Base-by-base conservation (phyloP, 2,113 vertebrate species). In the Bolborhynchus lineola region DNA sequence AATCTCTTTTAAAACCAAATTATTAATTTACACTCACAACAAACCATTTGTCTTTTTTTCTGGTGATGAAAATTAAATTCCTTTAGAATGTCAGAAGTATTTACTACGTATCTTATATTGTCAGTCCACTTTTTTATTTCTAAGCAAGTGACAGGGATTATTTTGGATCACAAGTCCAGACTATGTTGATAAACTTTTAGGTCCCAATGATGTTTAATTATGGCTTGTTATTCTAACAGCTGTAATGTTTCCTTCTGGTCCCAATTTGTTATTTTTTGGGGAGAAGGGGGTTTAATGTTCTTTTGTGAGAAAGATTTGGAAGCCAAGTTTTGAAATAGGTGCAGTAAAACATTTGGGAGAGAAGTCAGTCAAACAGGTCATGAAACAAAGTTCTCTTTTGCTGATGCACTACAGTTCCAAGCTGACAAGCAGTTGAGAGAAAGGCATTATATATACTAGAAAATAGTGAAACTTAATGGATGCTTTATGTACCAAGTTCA, bases 381-480 rank as follows among this genome's bases (percentile, higher is more conserved):
- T 44, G 68, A 67, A 62, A 39, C 47, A 76, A 71, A 67, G n/a
- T 82, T 82, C 69, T 35, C 49, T 57, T 55, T 26, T 24, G 35
- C 21, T 74, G 50, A 14, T 71, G 46, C 49, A 31, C 55, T 76
- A 0, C 37, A 16, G 77, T 93, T 96, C 87, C 69, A 52, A 90
- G 62, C 91, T 75, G 59, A 52, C 7, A 9, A 80, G 28, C 68
- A 62, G 53, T 1, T 52, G 68, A 83, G 42, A 49, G 31, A 62
- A 86, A 60, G 31, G 46, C 42, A 28, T 82, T 86, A 60, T 55
- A 70, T 70, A 75, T 41, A 64, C 37, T 78, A n/a, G 82, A 88
- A 96, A 94, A 81, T n/a, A 90, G 75, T 87, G 88, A 80, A 85
- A 96, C 79, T 92, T 91, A 93, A 93, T 94, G 53, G 55, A 67